These are phyloP conservation scores for Ceuthmochares aereus DNA, from an alignment of 2,113 vertebrate genomes.

Conservation along the genomic window DNA sequence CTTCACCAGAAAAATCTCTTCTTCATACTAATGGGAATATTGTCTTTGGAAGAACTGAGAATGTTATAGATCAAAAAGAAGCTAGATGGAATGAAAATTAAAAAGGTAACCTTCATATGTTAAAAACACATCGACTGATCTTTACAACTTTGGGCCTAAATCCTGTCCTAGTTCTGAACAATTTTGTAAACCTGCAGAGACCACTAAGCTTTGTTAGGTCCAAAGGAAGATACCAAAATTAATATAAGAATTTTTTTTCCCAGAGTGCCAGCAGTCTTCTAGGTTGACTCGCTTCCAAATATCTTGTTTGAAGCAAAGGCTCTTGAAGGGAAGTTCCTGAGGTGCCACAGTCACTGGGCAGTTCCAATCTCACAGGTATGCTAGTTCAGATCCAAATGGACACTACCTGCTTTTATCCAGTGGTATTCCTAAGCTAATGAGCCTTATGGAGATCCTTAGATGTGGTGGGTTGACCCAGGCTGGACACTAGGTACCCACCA, in stretches of 20 bases:
- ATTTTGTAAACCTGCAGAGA: background rate
- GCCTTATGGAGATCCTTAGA: background rate
- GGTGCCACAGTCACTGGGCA: background rate
- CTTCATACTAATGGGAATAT: background rate
- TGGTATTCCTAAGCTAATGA: background rate
- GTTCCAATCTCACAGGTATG: background rate
- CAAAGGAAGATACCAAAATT: background rate
- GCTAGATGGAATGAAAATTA: background rate
- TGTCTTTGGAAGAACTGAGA: background rate
- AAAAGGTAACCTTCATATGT: background rate
- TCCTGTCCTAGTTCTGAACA: background rate
- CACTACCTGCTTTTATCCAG: background rate
- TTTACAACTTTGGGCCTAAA: background rate
- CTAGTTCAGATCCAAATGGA: background rate
- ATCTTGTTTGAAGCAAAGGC: background rate
- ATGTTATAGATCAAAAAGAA: background rate
- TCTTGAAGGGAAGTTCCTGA: background rate
- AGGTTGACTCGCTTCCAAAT: background rate
- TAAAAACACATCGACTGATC: background rate
- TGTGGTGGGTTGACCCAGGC: no score
- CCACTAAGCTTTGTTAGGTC: background rate
- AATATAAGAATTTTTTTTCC: background rate
- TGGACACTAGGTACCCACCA: no score
- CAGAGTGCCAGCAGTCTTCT: background rate
- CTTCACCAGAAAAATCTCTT: background rate